These are phyloP conservation scores for Sialia sialis DNA, from an alignment of 2,113 vertebrate species.

Conservation along the genomic window DNA sequence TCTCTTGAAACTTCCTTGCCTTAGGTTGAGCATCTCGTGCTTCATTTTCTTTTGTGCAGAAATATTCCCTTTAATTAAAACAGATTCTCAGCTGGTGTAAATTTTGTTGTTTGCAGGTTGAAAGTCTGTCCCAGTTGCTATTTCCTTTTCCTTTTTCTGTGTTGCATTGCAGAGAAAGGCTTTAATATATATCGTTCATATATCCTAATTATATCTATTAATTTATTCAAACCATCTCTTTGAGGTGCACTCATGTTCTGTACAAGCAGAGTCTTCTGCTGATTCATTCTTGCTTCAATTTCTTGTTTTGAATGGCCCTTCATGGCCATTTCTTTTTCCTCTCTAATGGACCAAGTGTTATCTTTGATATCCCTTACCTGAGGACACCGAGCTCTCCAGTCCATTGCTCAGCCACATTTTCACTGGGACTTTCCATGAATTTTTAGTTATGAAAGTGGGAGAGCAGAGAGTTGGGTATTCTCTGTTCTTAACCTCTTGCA, in stretches of 20 bases:
- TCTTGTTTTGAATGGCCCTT: background rate
- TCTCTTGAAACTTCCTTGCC: background rate
- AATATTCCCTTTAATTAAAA: background rate
- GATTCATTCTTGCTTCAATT: background rate
- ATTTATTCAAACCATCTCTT: background rate
- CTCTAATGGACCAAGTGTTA: background rate
- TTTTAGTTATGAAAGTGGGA: background rate
- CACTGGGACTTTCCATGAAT: background rate
- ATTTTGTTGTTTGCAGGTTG: background rate
- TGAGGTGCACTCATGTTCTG: background rate
- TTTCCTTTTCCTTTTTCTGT: background rate
- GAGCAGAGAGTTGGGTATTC: background rate
- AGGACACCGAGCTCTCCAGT: background rate
- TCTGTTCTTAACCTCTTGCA: background rate
- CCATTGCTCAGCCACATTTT: background rate
- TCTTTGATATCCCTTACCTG: fast-evolving
- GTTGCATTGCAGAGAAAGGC: background rate
- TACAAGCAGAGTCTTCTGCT: background rate
- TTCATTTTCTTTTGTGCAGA: background rate
- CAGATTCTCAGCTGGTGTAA: background rate
- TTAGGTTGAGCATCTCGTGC: background rate
- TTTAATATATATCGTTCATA: background rate
- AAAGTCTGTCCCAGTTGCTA: background rate
- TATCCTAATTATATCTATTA: too few relatives aligned
- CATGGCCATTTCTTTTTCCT: background rate